phyloP scores from a whole-genome alignment of 2,113 vertebrate species.

The Alligator sinensis region DNA sequence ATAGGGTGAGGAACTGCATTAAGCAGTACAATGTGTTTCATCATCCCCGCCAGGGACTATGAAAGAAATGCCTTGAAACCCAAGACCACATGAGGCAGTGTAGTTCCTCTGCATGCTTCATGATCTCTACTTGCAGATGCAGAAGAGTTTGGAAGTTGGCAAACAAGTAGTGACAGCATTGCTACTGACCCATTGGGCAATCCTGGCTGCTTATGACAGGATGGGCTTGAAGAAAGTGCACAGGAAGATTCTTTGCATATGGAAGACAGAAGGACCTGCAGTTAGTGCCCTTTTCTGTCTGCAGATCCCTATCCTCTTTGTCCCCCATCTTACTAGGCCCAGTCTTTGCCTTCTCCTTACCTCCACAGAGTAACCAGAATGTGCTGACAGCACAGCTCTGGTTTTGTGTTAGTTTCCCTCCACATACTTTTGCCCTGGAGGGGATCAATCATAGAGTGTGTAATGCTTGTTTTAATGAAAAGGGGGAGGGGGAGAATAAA shows the following conservation, averaged over 20 bases:
- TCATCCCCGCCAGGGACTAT: conserved; percentile 52
- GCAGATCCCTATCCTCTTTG: rapidly evolving
- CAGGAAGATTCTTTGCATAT: background rate
- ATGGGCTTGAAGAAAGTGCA: background rate
- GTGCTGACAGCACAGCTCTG: background rate
- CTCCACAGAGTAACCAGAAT: background rate
- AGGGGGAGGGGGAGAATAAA: background rate
- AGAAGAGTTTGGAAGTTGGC: rapidly evolving
- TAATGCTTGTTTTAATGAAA: background rate
- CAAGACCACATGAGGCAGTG: background rate
- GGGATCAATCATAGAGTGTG: rapidly evolving
- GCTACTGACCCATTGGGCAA: background rate
- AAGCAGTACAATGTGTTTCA: background rate
- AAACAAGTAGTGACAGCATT: rapidly evolving
- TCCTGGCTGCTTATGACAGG: background rate
- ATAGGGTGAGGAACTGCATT: conserved; percentile 19
- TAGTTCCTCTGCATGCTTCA: background rate
- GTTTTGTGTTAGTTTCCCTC: background rate
- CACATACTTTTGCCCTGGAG: background rate
- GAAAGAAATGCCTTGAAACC: background rate
- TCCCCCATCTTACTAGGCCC: background rate
- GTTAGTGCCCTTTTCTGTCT: background rate
- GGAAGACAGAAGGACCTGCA: background rate
- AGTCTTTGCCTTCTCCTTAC: background rate
- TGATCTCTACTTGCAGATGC: background rate